Evolutionary conservation across 2,113 vertebrate species (phyloP).

Genomic region (Pluvialis apricaria): DNA sequence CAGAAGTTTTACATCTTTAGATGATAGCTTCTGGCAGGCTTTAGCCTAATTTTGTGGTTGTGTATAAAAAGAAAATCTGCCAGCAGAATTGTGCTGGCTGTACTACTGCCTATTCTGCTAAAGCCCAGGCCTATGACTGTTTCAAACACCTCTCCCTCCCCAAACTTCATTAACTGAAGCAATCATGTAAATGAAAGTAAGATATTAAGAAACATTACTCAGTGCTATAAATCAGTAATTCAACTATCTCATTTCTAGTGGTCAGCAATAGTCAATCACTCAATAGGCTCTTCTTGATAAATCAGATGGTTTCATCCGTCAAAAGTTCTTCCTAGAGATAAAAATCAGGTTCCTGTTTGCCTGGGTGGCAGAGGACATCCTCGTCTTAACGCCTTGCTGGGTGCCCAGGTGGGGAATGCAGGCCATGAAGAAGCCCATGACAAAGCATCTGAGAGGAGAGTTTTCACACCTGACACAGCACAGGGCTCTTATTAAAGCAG

Average conservation of each 20-base stretch:
- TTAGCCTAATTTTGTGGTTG: background rate
- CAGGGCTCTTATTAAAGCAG: background rate
- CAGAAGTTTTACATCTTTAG: constrained; percentile 7
- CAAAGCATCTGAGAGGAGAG: background rate
- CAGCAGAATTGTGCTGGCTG: background rate
- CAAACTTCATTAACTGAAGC: background rate
- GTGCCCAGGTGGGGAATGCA: background rate
- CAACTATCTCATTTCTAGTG: background rate
- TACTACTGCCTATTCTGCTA: background rate
- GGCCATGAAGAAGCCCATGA: background rate
- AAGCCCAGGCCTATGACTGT: background rate
- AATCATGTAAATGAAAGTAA: background rate
- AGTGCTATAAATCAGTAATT: background rate
- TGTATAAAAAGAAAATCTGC: background rate
- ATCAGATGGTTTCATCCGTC: background rate
- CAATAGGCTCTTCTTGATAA: background rate
- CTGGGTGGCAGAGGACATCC: too few species aligned
- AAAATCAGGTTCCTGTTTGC: background rate
- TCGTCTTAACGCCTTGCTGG: background rate
- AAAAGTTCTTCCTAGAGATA: background rate
- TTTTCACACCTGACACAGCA: background rate
- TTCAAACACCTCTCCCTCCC: background rate
- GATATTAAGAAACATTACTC: background rate
- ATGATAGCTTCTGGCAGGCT: background rate
- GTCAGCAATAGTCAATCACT: background rate